These are phyloP conservation scores for Emydura subglobosa DNA, from an alignment of 2,113 vertebrate genomes.

Conservation along the genomic window DNA sequence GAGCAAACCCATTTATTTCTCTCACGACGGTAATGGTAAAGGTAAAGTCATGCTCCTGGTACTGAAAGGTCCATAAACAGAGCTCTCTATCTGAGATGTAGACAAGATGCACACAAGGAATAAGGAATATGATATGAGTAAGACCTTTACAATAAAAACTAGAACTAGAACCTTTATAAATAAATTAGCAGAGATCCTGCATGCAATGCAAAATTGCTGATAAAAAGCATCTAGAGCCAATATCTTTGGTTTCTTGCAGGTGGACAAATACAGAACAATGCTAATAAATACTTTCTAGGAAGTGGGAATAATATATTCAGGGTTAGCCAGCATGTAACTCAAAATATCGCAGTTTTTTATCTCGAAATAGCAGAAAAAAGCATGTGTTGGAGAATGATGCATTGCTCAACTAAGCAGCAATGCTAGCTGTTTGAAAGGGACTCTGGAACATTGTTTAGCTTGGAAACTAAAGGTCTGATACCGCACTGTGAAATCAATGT, in stretches of 20 bases:
- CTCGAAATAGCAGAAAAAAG: background rate
- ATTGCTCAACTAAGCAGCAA: background rate
- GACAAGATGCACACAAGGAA: background rate
- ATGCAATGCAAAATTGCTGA: background rate
- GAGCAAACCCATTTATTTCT: slow-evolving; percentile 30
- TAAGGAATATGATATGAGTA: background rate
- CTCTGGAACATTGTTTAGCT: background rate
- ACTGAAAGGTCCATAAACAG: background rate
- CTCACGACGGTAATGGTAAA: background rate
- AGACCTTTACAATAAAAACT: background rate
- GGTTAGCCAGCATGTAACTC: background rate
- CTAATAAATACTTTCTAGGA: background rate
- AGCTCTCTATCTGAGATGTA: background rate
- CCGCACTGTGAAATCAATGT: background rate
- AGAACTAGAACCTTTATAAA: background rate
- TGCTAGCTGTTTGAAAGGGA: background rate
- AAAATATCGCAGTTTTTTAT: background rate
- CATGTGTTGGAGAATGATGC: background rate
- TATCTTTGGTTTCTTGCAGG: background rate
- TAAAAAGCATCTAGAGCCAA: background rate
- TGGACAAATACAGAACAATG: background rate
- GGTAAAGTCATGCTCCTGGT: background rate
- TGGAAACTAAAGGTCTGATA: background rate
- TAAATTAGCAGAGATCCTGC: background rate
- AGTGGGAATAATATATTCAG: background rate